Conservation (phyloP, 2,797 vertebrate genomes). For the Ibycter americanus region DNA sequence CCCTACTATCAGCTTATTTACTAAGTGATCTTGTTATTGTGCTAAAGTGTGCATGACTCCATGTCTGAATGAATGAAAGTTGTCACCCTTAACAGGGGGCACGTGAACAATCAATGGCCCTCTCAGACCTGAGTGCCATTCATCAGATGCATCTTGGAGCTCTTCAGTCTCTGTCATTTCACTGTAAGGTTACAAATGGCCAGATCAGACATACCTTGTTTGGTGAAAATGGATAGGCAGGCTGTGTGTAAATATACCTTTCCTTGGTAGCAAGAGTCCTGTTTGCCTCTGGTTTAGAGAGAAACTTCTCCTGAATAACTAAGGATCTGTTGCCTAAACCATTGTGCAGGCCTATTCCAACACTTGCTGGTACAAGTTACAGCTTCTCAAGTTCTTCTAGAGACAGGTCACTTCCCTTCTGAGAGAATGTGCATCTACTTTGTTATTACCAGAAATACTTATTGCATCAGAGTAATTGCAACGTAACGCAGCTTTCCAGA, state of each 20-base stretch:
- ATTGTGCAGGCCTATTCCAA: background rate
- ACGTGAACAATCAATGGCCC: background rate
- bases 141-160: background rate
- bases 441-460: background rate
- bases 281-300: background rate
- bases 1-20: background rate
- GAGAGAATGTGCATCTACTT: background rate
- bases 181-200: background rate
- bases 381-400: background rate
- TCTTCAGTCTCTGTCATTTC: background rate
- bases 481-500: background rate
- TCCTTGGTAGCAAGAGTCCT: background rate
- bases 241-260: background rate
- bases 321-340: background rate
- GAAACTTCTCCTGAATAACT: background rate
- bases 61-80: background rate
- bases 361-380: background rate
- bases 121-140: background rate
- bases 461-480: fast-evolving
- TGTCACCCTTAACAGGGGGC: background rate
- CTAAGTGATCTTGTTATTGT: background rate
- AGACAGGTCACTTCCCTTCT: background rate
- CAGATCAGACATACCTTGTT: background rate
- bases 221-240: background rate
- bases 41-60: background rate